Percentiles rank a stretch among this genome's conserved stretches.
These are phyloP conservation scores for Leptinotarsa undecemlineata DNA, from an alignment of 1,140 invertebrate genomes.

Conservation along the genomic window DNA sequence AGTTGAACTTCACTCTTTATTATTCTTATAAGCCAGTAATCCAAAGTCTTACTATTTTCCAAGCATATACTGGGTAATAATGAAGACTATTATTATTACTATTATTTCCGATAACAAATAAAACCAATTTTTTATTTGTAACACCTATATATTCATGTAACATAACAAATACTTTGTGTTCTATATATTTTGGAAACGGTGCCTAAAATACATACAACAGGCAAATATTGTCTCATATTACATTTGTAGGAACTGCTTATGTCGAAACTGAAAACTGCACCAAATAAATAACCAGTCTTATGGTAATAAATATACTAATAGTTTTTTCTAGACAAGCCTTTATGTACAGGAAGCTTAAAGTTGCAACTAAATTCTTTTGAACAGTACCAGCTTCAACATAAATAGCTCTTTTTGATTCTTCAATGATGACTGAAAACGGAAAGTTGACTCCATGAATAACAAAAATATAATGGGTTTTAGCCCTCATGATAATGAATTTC, in stretches of 20 bases:
- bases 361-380: conserved; percentile 30
- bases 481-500: too few species aligned
- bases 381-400: conserved; percentile 25
- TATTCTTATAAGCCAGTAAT: too few species aligned
- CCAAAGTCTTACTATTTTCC: too few species aligned
- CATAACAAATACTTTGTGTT: conserved; percentile 37
- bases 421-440: conserved; percentile 3
- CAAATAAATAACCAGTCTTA: conserved; percentile 37
- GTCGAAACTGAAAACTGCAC: conserved; percentile 30
- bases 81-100: too few species aligned
- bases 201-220: conserved; percentile 29
- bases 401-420: conserved; percentile 2
- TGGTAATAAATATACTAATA: conserved; percentile 29
- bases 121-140: conserved; percentile 28
- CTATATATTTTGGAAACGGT: conserved; percentile 27
- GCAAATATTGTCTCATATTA: conserved; percentile 34
- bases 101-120: background rate
- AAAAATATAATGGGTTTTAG: too few species aligned
- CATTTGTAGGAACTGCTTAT: conserved; percentile 30
- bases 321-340: conserved; percentile 24
- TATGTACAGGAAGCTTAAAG: conserved; percentile 39
- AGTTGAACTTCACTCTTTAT: too few species aligned
- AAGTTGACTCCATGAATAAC: background rate
- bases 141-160: conserved; percentile 46
- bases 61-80: too few species aligned